Conservation (phyloP, 1,140 invertebrate genomes). For the Steinernema khuongi region DNA sequence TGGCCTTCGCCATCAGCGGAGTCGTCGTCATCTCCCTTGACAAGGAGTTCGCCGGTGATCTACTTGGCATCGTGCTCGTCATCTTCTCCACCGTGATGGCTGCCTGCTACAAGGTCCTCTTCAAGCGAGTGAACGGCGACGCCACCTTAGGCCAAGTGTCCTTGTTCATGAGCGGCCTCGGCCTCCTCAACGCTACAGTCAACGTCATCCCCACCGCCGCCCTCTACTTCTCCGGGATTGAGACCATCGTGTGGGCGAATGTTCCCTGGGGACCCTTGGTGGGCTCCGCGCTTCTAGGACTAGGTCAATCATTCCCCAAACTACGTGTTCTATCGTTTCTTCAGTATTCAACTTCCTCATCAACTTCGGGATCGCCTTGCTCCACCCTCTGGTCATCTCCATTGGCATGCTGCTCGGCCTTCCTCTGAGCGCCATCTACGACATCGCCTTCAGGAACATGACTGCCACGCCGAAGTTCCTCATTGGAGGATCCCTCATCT, state of each 20-base stretch:
- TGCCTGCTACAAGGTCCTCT: slow-evolving; percentile 53
- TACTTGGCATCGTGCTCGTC: slow-evolving; percentile 42
- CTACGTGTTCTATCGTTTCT: background rate
- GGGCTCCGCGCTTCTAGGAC: slow-evolving; percentile 39
- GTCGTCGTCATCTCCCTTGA: slow-evolving; percentile 53
- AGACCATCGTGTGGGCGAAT: slow-evolving; percentile 44
- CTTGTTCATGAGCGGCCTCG: slow-evolving; percentile 53
- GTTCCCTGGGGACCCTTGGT: slow-evolving; percentile 50
- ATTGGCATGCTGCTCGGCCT: slow-evolving; percentile 55
- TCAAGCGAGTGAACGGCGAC: slow-evolving; percentile 46
- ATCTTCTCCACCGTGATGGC: slow-evolving; percentile 48
- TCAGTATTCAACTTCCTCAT: slow-evolving; percentile 57
- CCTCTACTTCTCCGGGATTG: slow-evolving; percentile 38
- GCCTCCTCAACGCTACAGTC: slow-evolving; percentile 45
- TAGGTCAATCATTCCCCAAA: slow-evolving; percentile 32
- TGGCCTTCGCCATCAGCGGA: slow-evolving; percentile 47
- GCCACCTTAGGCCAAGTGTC: slow-evolving; percentile 57
- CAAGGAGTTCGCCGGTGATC: slow-evolving; percentile 40
- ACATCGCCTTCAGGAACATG: slow-evolving; percentile 46
- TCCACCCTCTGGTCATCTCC: slow-evolving; percentile 49
- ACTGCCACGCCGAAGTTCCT: slow-evolving; percentile 40
- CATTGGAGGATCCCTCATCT: slow-evolving; percentile 43
- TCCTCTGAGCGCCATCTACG: slow-evolving; percentile 51
- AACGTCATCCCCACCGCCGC: slow-evolving; percentile 46
- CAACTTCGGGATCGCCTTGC: slow-evolving; percentile 55